Base-by-base conservation (phyloP, 2,113 vertebrate species). In the Neolamprologus caudopunctatus region DNA sequence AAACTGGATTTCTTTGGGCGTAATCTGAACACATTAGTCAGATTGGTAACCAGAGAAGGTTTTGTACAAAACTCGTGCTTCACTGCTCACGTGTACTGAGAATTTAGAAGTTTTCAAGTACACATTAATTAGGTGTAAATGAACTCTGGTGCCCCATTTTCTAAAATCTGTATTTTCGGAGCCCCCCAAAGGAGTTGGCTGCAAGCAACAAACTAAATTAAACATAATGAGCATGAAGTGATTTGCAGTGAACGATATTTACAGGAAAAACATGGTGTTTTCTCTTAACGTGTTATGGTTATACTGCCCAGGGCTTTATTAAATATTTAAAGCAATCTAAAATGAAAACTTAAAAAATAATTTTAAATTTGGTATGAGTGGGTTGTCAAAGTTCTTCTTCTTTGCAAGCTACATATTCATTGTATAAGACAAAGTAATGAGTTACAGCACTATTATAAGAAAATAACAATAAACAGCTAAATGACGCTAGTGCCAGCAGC, bases 11-110 rank as follows among this genome's bases (percentile, higher is more conserved):
- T 54, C 37, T 63, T 19, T 73, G 68, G n/a, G 61, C 73, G 78
- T 84, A 80, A 80, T 80, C 24, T 31, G 87, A 84, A 89, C 66
- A 85, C 88, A 90, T 89, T 91, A 90, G 85, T 85, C 83, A 73
- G 85, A 89, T 71, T 81, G 87, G 87, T 89, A 88, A 92, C 80
- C 40, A 9, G 68, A 90, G 89, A 31, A 35, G 7, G 61, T 83
- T 87, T 86, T 78, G 81, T 84, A 61, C 45, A 87, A 84, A 24
- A 80, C 82, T 53, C 7, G 16, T 63, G 42, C n/a, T 19, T 84
- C 57, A 57, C 66, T 53, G n/a, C 35, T 80, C 81, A 57, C 28
- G 35, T 86, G 83, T 82, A 50, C 85, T 58, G 51, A 63, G 17
- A 54, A 11, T 24, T 68, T 24, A 58, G 19, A 54, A 57, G 80